Evolutionary conservation across 2,888 invertebrate species (phyloP).

Genomic region (Brenthis ino): DNA sequence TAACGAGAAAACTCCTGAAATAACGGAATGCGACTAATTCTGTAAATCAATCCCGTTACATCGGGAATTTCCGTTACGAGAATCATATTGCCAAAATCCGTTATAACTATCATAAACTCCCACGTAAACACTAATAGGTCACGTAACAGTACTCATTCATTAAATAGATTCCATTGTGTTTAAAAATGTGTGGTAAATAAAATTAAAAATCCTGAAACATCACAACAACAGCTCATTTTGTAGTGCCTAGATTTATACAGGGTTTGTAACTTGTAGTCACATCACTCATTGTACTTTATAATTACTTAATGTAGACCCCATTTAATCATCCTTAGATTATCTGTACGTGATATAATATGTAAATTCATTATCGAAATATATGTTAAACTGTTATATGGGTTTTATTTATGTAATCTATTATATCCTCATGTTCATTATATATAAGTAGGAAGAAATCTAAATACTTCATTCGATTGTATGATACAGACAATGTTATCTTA

Average conservation of each 20-base stretch:
- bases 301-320: constrained; percentile 43
- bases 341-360: constrained; percentile 70
- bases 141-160: constrained; percentile 37
- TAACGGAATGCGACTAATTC: neutral
- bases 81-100: constrained; percentile 1
- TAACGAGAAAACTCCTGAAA: neutral
- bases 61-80: neutral
- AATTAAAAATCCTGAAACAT: constrained; percentile 21
- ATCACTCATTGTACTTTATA: constrained; percentile 9
- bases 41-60: neutral
- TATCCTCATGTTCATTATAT: constrained; percentile 41
- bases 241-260: constrained; percentile 42
- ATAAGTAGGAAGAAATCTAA: constrained; percentile 44
- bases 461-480: constrained; percentile 39
- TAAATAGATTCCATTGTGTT: constrained; percentile 33
- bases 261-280: constrained; percentile 39
- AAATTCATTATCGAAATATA: constrained; percentile 78
- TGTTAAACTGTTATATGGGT: constrained; percentile 77
- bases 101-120: constrained; percentile 21
- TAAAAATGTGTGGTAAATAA: constrained; percentile 33
- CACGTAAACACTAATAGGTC: constrained; percentile 34
- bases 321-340: constrained; percentile 55
- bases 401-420: constrained; percentile 67
- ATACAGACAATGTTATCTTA: constrained; percentile 47
- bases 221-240: constrained; percentile 21